phyloP scores from a whole-genome alignment of 2,113 vertebrate species.

The Mormoops blainvillei region DNA sequence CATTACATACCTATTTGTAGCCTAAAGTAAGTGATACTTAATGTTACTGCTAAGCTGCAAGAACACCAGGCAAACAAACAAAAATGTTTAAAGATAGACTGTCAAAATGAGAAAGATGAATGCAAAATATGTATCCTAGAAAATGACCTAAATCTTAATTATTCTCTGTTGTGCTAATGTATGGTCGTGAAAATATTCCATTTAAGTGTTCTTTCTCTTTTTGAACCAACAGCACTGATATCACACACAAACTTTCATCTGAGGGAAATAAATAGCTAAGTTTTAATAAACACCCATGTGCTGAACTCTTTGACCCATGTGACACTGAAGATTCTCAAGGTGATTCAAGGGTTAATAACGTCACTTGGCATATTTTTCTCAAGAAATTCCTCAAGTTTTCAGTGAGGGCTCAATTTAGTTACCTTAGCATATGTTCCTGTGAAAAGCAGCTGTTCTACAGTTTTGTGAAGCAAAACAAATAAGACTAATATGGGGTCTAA shows the following conservation, averaged over 20 bases:
- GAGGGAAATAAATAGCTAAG: background rate
- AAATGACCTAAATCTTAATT: background rate
- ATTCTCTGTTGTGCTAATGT: background rate
- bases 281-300: conserved; percentile 8
- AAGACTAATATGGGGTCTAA: conserved; percentile 47
- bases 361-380: conserved; percentile 34
- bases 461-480: conserved; percentile 41
- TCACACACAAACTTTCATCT: background rate
- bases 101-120: conserved; percentile 29
- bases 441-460: conserved; percentile 62
- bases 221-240: background rate
- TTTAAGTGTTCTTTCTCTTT: background rate
- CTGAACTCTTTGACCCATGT: conserved; percentile 14
- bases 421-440: conserved; percentile 62
- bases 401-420: conserved; percentile 27
- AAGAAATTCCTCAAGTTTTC: conserved; percentile 53
- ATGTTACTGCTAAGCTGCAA: background rate
- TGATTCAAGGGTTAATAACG: conserved; percentile 37
- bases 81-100: background rate
- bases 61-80: background rate
- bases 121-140: background rate
- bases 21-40: conserved; percentile 13
- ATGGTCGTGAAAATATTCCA: background rate
- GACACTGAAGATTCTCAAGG: conserved; percentile 26
- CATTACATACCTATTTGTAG: background rate